Percentiles rank a stretch among this genome's conserved stretches.
These are phyloP conservation scores for Aphis craccivora DNA, from an alignment of 1,140 invertebrate genomes.

Conservation along the genomic window DNA sequence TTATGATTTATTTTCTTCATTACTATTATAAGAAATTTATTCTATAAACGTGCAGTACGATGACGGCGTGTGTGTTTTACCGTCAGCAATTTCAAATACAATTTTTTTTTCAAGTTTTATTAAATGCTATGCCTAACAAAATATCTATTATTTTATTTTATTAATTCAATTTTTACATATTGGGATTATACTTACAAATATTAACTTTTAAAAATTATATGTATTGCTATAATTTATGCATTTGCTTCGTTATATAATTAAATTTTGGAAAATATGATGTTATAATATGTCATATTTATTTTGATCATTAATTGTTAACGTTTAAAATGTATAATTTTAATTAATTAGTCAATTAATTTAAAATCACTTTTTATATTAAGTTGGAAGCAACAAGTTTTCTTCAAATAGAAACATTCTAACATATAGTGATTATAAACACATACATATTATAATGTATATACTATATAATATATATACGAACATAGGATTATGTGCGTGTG, in stretches of 20 bases:
- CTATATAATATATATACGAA: too few species aligned
- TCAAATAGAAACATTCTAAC: neutral
- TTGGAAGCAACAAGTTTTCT: neutral
- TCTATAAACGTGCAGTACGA: neutral
- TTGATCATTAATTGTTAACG: neutral
- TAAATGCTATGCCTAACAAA: neutral
- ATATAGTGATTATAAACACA: neutral
- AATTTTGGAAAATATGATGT: neutral
- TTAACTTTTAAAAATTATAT: neutral
- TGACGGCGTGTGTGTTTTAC: neutral
- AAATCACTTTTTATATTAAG: neutral
- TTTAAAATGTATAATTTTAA: neutral
- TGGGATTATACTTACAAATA: neutral
- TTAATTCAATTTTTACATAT: neutral
- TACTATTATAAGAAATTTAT: neutral
- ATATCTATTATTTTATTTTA: neutral
- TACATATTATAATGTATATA: neutral
- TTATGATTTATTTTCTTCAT: slow-evolving; percentile 2
- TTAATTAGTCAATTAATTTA: neutral
- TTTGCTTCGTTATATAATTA: neutral
- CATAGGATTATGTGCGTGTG: neutral
- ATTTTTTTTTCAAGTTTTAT: neutral
- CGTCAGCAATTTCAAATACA: neutral
- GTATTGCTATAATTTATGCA: neutral
- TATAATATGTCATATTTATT: neutral